A percentile compares a stretch with the other conserved stretches of the same genome.
These are phyloP conservation scores for Lasaia peninsularis DNA, from an alignment of 1,140 invertebrate species.

Conservation along the genomic window DNA sequence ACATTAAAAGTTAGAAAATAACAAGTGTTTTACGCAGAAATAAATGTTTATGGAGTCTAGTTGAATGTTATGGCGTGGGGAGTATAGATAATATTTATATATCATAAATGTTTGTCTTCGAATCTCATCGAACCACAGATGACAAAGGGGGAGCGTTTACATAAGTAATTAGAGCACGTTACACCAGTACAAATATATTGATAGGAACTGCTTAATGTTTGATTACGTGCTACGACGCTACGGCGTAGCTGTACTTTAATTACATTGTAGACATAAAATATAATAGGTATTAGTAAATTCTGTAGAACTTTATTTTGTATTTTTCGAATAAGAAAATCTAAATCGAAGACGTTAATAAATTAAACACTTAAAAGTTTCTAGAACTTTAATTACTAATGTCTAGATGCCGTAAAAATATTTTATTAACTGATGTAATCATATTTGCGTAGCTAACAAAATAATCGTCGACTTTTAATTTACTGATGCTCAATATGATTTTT, in stretches of 20 bases:
- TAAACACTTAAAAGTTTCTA: no score
- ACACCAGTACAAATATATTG: constrained; percentile 2
- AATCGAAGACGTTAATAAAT: no score
- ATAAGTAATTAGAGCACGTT: constrained; percentile 56
- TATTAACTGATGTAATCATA: no score
- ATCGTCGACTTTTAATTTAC: no score
- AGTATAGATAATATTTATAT: background rate
- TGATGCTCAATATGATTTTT: no score
- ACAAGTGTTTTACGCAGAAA: no score
- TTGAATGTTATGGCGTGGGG: background rate
- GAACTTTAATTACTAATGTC: no score
- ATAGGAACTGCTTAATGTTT: constrained; percentile 33
- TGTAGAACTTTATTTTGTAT: background rate
- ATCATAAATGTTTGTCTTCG: constrained; percentile 28
- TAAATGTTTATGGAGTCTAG: no score
- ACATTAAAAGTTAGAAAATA: no score
- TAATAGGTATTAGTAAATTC: background rate
- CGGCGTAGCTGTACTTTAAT: constrained; percentile 32
- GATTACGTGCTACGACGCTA: constrained; percentile 55
- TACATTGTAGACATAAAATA: background rate
- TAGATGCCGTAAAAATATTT: no score
- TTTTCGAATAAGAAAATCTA: no score
- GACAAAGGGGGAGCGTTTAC: constrained; percentile 41
- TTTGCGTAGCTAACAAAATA: no score
- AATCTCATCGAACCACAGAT: constrained; percentile 34